phyloP scores from a whole-genome alignment of 2,888 invertebrate genomes.

The Lithophane semibrunnea region DNA sequence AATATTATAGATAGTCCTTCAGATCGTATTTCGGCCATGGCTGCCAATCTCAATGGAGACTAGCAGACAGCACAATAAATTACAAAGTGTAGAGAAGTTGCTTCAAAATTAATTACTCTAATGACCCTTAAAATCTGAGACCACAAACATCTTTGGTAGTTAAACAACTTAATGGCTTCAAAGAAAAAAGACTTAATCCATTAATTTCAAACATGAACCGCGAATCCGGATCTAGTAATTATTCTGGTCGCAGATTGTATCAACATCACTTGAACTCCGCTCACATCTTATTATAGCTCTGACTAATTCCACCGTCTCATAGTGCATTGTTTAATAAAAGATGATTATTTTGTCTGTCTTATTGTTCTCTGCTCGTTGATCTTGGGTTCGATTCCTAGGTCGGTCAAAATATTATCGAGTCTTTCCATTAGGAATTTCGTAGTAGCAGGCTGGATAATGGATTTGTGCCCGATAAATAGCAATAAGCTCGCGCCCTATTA shows the following conservation, averaged over 20 bases:
- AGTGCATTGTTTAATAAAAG: background rate
- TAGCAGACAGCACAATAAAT: too few species aligned
- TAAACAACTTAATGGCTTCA: slow-evolving; percentile 44
- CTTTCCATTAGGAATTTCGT: too few species aligned
- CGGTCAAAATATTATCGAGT: too few species aligned
- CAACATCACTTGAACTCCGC: slow-evolving; percentile 30
- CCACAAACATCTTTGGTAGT: slow-evolving; percentile 23
- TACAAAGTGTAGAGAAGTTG: background rate
- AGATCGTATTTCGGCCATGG: too few species aligned
- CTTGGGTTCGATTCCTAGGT: too few species aligned
- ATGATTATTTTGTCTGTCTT: too few species aligned
- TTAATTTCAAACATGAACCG: slow-evolving; percentile 52
- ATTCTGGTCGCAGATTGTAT: slow-evolving; percentile 51
- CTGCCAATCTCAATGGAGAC: too few species aligned
- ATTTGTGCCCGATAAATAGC: background rate
- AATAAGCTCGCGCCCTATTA: background rate
- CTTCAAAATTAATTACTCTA: slow-evolving; percentile 27
- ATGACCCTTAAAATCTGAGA: slow-evolving; percentile 6
- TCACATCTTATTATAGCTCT: slow-evolving; percentile 37
- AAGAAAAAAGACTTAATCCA: slow-evolving; percentile 41
- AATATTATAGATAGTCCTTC: too few species aligned
- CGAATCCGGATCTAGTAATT: slow-evolving; percentile 56
- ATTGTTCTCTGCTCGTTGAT: too few species aligned
- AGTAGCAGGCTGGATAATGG: background rate
- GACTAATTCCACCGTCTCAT: slow-evolving; percentile 33